Percentiles rank a stretch among this genome's conserved stretches.
Conservation (phyloP, 2,888 invertebrate genomes). For the Drosophila leonis region DNA sequence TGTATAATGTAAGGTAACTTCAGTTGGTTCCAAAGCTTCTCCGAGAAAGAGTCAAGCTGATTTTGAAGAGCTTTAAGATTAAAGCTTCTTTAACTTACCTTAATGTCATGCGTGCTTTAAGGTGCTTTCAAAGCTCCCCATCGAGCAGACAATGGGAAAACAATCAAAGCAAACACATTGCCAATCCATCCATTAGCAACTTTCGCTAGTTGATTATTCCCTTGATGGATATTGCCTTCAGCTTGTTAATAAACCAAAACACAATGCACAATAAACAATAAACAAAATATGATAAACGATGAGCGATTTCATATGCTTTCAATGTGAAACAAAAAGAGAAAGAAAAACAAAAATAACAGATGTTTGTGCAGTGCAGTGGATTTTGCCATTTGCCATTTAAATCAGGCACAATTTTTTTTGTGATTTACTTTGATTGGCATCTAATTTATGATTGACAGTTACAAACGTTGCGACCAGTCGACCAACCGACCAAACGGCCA, state of each 20-base stretch:
- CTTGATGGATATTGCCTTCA: slow-evolving; percentile 24
- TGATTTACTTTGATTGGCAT: slow-evolving; percentile 77
- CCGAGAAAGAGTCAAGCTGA: neutral
- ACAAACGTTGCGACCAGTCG: slow-evolving; percentile 63
- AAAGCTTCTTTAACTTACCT: neutral
- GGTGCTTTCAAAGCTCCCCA: neutral
- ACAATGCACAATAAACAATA: slow-evolving; percentile 21
- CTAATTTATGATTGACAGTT: slow-evolving; percentile 82
- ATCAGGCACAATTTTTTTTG: slow-evolving; percentile 69
- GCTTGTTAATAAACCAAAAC: slow-evolving; percentile 19
- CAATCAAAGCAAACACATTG: neutral
- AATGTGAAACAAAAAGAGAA: slow-evolving; percentile 24
- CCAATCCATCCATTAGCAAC: slow-evolving; percentile 14
- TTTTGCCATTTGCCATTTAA: slow-evolving; percentile 59
- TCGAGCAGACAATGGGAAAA: neutral
- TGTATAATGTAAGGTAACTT: too few species aligned
- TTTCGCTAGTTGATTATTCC: slow-evolving; percentile 20
- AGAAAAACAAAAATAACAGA: slow-evolving; percentile 13
- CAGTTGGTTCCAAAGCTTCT: neutral
- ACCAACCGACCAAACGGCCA: slow-evolving; percentile 18
- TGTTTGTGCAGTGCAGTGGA: slow-evolving; percentile 40
- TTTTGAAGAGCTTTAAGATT: neutral
- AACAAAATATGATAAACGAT: slow-evolving; percentile 15
- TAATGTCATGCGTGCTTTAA: neutral
- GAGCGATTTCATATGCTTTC: slow-evolving; percentile 46